These are phyloP conservation scores for Scaptomyza caliginosa DNA, from an alignment of 2,888 invertebrate species.

Conservation along the genomic window DNA sequence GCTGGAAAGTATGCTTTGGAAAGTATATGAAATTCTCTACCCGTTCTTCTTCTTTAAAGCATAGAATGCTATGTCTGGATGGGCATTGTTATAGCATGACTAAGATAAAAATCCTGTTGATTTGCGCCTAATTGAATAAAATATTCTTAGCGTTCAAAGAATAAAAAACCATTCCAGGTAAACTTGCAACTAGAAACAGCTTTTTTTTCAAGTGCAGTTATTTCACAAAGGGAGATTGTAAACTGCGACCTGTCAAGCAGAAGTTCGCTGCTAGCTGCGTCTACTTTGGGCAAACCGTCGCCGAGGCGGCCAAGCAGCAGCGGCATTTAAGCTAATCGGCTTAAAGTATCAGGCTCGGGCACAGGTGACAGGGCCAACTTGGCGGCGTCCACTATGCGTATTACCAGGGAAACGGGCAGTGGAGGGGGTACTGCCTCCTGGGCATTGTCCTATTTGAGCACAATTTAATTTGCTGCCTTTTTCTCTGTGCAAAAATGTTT, in stretches of 20 bases:
- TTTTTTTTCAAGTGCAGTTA: background rate
- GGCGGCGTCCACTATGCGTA: conserved; percentile 24
- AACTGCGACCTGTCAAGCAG: conserved; percentile 22
- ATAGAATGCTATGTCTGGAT: too few species aligned
- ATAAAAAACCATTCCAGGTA: background rate
- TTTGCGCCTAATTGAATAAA: background rate
- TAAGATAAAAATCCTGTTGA: background rate
- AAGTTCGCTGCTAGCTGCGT: conserved; percentile 10
- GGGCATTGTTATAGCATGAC: too few species aligned
- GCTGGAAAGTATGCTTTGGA: too few species aligned
- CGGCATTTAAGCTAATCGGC: conserved; percentile 78
- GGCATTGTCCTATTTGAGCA: conserved; percentile 46
- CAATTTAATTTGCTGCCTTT: conserved; percentile 60
- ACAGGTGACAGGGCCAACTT: conserved; percentile 73
- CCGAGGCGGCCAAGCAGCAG: conserved; percentile 47
- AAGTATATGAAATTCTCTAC: too few species aligned
- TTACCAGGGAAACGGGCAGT: background rate
- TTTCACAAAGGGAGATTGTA: conserved; percentile 11
- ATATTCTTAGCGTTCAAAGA: background rate
- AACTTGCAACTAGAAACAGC: background rate
- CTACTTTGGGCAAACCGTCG: conserved; percentile 7
- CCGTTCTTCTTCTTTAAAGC: too few species aligned
- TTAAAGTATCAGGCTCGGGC: conserved; percentile 70
- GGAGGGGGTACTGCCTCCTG: conserved; percentile 12
- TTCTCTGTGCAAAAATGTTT: too few species aligned